Conservation (phyloP, 1,140 invertebrate species). For the Eriocheir sinensis region DNA sequence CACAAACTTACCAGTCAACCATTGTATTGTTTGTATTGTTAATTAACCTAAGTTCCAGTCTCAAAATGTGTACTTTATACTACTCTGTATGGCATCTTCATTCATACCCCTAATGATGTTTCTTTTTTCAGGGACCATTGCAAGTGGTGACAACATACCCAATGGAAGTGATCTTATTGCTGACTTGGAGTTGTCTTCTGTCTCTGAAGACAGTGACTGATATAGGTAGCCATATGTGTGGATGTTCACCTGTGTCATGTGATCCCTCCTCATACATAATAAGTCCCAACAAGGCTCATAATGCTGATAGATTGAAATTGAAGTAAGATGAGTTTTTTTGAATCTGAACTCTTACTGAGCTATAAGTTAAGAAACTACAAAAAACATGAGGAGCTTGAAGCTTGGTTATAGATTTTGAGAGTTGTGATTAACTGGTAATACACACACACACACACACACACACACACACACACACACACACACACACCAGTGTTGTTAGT, state of each 20-base stretch:
- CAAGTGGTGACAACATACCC: slow-evolving; percentile 27
- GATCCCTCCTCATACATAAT: not conserved
- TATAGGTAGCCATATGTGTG: not conserved
- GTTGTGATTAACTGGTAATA: not conserved
- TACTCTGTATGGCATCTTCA: not conserved
- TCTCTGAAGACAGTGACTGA: slow-evolving; percentile 58
- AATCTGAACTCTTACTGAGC: not conserved
- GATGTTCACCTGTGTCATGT: not conserved
- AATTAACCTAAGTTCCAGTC: too few relatives aligned
- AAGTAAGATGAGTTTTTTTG: too few relatives aligned
- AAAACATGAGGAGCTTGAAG: not conserved
- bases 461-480: too few relatives aligned
- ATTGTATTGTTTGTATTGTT: too few relatives aligned
- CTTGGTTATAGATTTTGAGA: too few relatives aligned
- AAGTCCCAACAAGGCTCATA: not conserved
- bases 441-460: too few relatives aligned
- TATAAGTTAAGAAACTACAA: not conserved
- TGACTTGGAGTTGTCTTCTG: slow-evolving; percentile 52
- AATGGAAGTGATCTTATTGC: slow-evolving; percentile 29
- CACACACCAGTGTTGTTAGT: too few relatives aligned
- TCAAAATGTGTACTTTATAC: not conserved
- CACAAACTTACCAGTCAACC: too few relatives aligned
- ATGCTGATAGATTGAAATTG: not conserved
- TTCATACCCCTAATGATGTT: not conserved
- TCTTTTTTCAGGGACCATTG: not conserved